phyloP scores from a whole-genome alignment of 2,888 invertebrate genomes.

The Melanotus villosus region DNA sequence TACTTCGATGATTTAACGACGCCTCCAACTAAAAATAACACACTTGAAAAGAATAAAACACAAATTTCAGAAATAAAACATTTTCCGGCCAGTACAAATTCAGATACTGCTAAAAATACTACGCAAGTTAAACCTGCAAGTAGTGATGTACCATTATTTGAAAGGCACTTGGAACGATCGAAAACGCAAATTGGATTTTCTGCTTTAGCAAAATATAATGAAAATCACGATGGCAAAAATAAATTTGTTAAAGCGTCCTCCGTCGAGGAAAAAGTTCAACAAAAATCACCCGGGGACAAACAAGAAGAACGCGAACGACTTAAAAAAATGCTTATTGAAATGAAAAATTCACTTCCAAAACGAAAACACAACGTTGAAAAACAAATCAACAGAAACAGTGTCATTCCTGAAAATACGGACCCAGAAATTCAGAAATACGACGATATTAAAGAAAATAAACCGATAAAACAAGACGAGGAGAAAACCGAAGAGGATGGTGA shows the following conservation, averaged over 20 bases:
- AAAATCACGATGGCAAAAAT: conserved; percentile 51
- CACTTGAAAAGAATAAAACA: conserved; percentile 48
- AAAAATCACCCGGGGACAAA: conserved; percentile 62
- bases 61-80: conserved; percentile 48
- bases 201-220: conserved; percentile 61
- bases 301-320: conserved; percentile 74
- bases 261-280: conserved; percentile 59
- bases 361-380: conserved; percentile 66
- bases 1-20: conserved; percentile 65
- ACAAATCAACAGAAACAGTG: conserved; percentile 61
- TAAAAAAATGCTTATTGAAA: conserved; percentile 82
- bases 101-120: conserved; percentile 49
- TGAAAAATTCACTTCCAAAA: conserved; percentile 81
- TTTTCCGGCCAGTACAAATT: conserved; percentile 43
- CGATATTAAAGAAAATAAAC: neutral
- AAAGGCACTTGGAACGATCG: conserved; percentile 62
- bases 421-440: conserved; percentile 13
- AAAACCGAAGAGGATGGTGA: neutral
- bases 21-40: conserved; percentile 51
- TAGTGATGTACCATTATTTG: conserved; percentile 41
- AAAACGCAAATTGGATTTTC: conserved; percentile 67
- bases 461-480: neutral
- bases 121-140: conserved; percentile 37
- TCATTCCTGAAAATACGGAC: conserved; percentile 58
- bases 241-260: conserved; percentile 53